Conservation (phyloP, 2,888 invertebrate genomes). For the Coelogynopora nodosa region DNA sequence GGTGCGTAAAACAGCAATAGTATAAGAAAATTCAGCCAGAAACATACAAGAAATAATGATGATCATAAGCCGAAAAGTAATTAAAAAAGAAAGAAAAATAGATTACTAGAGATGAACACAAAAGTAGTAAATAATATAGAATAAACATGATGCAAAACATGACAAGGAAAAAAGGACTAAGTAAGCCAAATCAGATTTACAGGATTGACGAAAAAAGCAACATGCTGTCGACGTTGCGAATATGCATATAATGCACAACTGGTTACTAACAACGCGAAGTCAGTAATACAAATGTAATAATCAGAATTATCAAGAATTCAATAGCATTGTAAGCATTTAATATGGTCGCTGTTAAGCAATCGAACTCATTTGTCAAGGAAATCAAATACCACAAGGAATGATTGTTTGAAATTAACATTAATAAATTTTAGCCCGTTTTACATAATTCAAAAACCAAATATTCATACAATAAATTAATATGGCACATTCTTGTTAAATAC, state of each 20-base stretch:
- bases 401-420: too few species aligned
- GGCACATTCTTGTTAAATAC: too few species aligned
- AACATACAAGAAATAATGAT: neutral
- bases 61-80: neutral
- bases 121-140: neutral
- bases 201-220: neutral
- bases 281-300: neutral
- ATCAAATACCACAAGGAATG: too few species aligned
- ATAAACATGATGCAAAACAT: too few species aligned
- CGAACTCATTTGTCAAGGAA: too few species aligned
- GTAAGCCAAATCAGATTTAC: neutral
- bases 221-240: too few species aligned
- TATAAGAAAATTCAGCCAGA: neutral
- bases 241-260: neutral
- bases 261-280: neutral
- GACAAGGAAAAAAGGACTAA: neutral
- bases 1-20: neutral
- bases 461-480: too few species aligned
- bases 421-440: too few species aligned
- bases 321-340: too few species aligned
- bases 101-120: neutral
- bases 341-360: too few species aligned
- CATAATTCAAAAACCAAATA: too few species aligned
- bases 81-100: neutral
- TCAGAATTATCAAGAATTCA: too few species aligned